Evolutionary conservation across 1,140 invertebrate species (phyloP).

Genomic region (Lordiphosa clarofinis): DNA sequence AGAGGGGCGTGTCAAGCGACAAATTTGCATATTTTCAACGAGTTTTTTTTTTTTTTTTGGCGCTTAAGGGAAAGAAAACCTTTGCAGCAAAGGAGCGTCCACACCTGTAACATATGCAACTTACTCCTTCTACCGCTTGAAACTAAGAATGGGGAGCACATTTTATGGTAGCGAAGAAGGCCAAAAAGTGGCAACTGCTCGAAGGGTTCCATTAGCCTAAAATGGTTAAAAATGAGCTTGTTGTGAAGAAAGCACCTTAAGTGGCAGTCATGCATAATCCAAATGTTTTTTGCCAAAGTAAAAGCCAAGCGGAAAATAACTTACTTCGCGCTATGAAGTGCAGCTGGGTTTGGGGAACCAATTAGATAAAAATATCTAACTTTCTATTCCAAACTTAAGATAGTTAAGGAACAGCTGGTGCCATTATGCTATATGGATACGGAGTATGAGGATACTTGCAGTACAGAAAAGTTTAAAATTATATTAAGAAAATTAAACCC

Average conservation of each 20-base stretch:
- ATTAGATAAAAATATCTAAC: no score
- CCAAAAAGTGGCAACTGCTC: slow-evolving; percentile 17
- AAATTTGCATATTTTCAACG: slow-evolving; percentile 62
- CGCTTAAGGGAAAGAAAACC: slow-evolving; percentile 18
- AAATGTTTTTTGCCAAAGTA: no score
- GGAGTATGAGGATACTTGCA: no score
- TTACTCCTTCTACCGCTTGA: slow-evolving; percentile 8
- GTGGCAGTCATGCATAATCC: slow-evolving; percentile 22
- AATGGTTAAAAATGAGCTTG: slow-evolving; percentile 34
- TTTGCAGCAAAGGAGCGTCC: slow-evolving; percentile 13
- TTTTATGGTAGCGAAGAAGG: slow-evolving; percentile 43
- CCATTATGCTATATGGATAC: no score
- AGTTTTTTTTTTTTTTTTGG: slow-evolving; percentile 26
- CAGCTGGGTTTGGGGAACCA: no score
- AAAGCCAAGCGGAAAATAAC: no score
- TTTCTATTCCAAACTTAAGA: no score
- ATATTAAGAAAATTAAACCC: no score
- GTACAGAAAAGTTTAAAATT: no score
- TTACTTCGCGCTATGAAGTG: no score
- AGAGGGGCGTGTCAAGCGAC: neutral
- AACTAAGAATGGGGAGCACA: slow-evolving; percentile 7
- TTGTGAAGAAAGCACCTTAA: slow-evolving; percentile 9
- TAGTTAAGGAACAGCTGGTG: no score
- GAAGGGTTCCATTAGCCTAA: slow-evolving; percentile 58
- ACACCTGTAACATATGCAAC: slow-evolving; percentile 21